Percentiles rank a stretch among this genome's conserved stretches.
Conservation (phyloP, 2,888 invertebrate genomes). For the Cephus pygmeus region DNA sequence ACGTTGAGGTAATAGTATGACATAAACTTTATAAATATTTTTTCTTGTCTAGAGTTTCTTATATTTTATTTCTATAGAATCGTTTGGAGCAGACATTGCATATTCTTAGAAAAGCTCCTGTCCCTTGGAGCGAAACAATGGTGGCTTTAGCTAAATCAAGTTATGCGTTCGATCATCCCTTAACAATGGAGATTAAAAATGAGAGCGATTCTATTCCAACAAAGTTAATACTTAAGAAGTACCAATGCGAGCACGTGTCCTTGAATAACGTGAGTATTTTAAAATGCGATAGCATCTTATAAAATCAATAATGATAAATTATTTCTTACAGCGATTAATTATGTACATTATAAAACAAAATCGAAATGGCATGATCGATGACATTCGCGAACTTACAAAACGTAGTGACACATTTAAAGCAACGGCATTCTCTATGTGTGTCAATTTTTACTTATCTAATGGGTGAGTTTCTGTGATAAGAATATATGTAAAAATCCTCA, state of each 20-base stretch:
- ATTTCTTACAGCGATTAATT: constrained; percentile 47
- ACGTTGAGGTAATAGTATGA: constrained; percentile 44
- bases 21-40: not conserved
- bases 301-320: constrained; percentile 1
- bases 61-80: constrained; percentile 39
- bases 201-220: constrained; percentile 62
- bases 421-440: constrained; percentile 49
- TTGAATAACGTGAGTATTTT: constrained; percentile 49
- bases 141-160: constrained; percentile 50
- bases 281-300: not conserved
- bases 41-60: not conserved
- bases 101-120: constrained; percentile 57
- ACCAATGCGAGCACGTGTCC: constrained; percentile 60
- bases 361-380: constrained; percentile 56
- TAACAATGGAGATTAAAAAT: constrained; percentile 58
- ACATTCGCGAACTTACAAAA: constrained; percentile 56
- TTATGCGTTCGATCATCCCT: constrained; percentile 54
- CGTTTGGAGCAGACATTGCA: constrained; percentile 54
- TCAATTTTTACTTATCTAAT: constrained; percentile 53
- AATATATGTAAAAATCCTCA: not conserved
- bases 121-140: constrained; percentile 64
- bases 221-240: constrained; percentile 66
- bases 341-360: constrained; percentile 57
- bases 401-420: constrained; percentile 44
- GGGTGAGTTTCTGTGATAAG: constrained; percentile 46